These are phyloP conservation scores for Philypnodon macrostomus DNA, from an alignment of 2,797 vertebrate genomes.

Conservation along the genomic window DNA sequence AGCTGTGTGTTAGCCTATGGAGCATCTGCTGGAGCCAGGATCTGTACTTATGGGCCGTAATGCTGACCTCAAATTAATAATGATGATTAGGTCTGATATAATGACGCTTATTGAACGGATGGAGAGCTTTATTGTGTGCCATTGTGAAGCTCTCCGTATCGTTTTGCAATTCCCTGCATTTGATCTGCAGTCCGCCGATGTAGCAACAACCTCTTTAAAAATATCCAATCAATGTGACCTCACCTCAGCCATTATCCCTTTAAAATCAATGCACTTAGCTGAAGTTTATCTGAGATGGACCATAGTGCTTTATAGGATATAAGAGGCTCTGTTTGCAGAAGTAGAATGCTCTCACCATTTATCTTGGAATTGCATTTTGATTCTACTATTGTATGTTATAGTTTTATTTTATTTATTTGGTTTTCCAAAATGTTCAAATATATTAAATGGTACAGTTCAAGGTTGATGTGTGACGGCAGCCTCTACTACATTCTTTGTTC, in stretches of 20 bases:
- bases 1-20: constrained; percentile 62
- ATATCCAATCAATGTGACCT: constrained; percentile 14
- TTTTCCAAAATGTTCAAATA: too few species aligned
- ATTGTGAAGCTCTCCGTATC: constrained; percentile 15
- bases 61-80: constrained; percentile 61
- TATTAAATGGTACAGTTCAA: not conserved
- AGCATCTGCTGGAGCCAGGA: constrained; percentile 58
- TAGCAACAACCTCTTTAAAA: constrained; percentile 14
- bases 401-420: too few species aligned
- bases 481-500: not conserved
- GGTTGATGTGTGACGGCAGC: not conserved
- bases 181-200: not conserved
- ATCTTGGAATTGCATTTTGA: too few species aligned
- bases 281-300: not conserved
- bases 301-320: not conserved
- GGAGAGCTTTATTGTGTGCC: constrained; percentile 11
- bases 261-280: constrained; percentile 10
- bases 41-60: constrained; percentile 50
- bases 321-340: constrained; percentile 3
- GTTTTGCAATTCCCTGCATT: constrained; percentile 10
- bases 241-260: not conserved
- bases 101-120: constrained; percentile 29
- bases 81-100: constrained; percentile 45
- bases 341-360: not conserved
- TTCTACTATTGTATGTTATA: too few species aligned